These are phyloP conservation scores for Lutjanus campechanus DNA, from an alignment of 2,797 vertebrate species.

Conservation along the genomic window DNA sequence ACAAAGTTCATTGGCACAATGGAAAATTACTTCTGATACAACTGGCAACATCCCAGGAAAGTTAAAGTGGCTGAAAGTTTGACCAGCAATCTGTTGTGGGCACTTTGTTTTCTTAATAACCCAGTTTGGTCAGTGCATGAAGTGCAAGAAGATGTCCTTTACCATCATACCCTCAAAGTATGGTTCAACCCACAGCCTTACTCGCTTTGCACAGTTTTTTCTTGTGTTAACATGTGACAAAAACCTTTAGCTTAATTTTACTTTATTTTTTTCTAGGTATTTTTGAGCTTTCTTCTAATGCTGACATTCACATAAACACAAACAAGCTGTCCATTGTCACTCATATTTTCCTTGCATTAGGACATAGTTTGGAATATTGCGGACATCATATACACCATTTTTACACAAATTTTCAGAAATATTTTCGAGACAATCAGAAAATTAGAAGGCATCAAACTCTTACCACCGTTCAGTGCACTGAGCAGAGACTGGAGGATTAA, in stretches of 20 bases:
- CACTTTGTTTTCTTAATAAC: background rate
- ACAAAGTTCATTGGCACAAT: conserved; percentile 10
- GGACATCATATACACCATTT: background rate
- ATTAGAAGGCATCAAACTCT: background rate
- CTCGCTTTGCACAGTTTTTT: background rate
- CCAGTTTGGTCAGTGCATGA: background rate
- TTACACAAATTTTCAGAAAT: background rate
- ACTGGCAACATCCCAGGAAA: conserved; percentile 10
- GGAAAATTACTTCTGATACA: conserved; percentile 18
- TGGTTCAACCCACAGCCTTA: too few relatives aligned
- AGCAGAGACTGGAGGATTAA: background rate
- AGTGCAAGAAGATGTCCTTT: background rate
- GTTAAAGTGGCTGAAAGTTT: conserved; percentile 1
- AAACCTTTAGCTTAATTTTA: background rate
- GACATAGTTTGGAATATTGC: background rate
- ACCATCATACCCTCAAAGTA: background rate
- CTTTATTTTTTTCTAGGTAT: background rate
- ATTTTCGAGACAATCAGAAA: background rate
- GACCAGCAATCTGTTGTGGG: conserved; percentile 1
- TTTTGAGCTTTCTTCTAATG: too few relatives aligned
- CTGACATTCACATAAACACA: conserved; percentile 4
- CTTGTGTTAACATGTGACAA: background rate
- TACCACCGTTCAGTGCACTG: background rate
- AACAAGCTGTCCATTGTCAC: too few relatives aligned
- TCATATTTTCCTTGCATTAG: too few relatives aligned